Evolutionary conservation across 2,888 invertebrate genomes (phyloP), one percentile per base, ranked within the genome.

Genomic region (Amorpha juglandis): DNA sequence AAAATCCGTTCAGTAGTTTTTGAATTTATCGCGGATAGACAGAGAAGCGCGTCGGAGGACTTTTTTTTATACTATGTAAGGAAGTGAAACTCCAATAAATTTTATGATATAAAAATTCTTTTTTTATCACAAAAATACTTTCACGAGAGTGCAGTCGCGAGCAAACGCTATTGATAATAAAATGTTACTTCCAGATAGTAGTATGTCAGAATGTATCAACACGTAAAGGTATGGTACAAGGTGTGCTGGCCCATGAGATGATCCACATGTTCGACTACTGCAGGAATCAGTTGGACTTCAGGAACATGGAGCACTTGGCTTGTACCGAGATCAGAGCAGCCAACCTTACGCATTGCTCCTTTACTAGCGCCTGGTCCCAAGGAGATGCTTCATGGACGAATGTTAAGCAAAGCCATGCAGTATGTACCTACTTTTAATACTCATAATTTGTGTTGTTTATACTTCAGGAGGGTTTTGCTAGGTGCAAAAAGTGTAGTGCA

Each of bases 251-350:
- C 0, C 99, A 99, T 79, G 99, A 99, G 89, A 95, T 99, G 95
- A 96, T 99, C 62, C 99, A 99, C 85, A 98, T 99, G 97, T 99
- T 98, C 82, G 99, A 99, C 87, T 97, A 95, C 82, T 99, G 99
- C 84, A 95, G 96, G 53, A 97, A 98, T 73, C 95, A 99, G 62
- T 83, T 98, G 66, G 97, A 99, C 88, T 98, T 98, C 78, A 96
- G 95, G 76, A 98, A 99, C 83, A 93, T 98, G 71, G 97, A 98
- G 72, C 99, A 99, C 86, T 88, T 99, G 67, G 99, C 99, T 0
- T 99, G 99, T 81, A 98, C 98, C 0, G 99, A 99, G 94, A 97
- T 99, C 70, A 92, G 99, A 72, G 99, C 99, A 0, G 98, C 99
- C 0, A 99, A 98, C 87, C 92, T 99, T 51, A 97, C 98, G 0